phyloP scores from a whole-genome alignment of 2,888 invertebrate species.

The Charanyca ferruginea region DNA sequence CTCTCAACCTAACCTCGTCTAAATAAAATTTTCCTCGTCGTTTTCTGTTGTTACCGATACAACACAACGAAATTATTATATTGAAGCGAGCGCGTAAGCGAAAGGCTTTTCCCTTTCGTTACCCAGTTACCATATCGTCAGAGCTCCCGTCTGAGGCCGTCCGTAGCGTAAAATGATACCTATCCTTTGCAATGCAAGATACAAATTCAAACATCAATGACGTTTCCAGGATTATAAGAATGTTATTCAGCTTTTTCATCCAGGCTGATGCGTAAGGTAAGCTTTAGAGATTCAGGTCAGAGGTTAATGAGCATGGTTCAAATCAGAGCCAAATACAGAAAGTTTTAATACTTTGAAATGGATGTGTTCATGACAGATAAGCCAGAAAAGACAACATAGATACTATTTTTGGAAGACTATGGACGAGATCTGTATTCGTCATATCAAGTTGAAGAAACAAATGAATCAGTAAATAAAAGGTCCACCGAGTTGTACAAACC shows the following conservation, averaged over 20 bases:
- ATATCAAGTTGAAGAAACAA: too few species aligned
- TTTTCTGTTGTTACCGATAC: constrained; percentile 34
- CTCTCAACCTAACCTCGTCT: constrained; percentile 16
- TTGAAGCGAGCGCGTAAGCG: constrained; percentile 29
- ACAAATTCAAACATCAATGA: constrained; percentile 29
- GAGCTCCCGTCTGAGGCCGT: constrained; percentile 10
- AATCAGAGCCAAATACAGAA: too few species aligned
- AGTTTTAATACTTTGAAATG: too few species aligned
- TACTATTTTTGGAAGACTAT: background rate
- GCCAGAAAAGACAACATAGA: background rate
- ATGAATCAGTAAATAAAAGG: too few species aligned
- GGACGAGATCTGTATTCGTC: background rate
- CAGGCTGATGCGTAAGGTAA: background rate
- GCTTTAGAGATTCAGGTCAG: background rate
- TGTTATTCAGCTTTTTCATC: background rate
- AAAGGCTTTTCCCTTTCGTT: constrained; percentile 36
- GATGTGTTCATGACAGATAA: background rate
- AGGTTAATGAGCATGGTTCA: background rate
- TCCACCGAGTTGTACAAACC: too few species aligned
- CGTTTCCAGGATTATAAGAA: background rate
- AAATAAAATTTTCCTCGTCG: constrained; percentile 32
- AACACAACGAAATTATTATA: constrained; percentile 44
- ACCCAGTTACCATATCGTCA: constrained; percentile 25
- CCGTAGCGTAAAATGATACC: constrained; percentile 23
- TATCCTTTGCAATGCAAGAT: constrained; percentile 20